Conservation (phyloP, 2,797 vertebrate genomes). For the Melanotaenia boesemani region DNA sequence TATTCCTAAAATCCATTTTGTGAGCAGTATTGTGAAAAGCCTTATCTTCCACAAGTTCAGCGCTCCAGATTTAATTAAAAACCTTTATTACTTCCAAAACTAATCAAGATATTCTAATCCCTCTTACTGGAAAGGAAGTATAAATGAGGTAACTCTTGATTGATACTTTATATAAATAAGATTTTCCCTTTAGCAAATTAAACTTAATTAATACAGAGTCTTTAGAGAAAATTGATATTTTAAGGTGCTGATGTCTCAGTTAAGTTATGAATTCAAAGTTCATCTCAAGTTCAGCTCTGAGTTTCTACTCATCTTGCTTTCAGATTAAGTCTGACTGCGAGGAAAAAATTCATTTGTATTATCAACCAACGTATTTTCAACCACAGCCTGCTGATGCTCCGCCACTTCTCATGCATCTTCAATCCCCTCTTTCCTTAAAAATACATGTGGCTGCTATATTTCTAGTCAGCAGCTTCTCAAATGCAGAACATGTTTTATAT, state of each 20-base stretch:
- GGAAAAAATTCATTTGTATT: conserved; percentile 5
- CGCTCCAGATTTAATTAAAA: conserved; percentile 34
- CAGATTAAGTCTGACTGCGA: background rate
- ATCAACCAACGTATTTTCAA: background rate
- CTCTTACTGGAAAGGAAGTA: conserved; percentile 30
- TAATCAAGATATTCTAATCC: conserved; percentile 14
- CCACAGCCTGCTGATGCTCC: background rate
- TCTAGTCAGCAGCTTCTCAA: conserved; percentile 15
- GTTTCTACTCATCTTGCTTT: conserved; percentile 22
- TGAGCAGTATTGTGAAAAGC: conserved; percentile 11
- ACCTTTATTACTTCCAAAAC: conserved; percentile 30
- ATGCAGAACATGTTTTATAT: conserved; percentile 37
- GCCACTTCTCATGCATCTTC: conserved; percentile 8
- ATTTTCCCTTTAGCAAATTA: conserved; percentile 34
- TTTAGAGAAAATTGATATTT: conserved; percentile 46
- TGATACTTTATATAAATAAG: conserved; percentile 32
- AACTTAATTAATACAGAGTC: conserved; percentile 45
- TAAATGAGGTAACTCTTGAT: conserved; percentile 34
- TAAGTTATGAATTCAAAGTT: conserved; percentile 31
- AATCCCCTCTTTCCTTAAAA: conserved; percentile 9
- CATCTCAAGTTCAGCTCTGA: background rate
- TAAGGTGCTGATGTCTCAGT: conserved; percentile 34
- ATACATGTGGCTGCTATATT: conserved; percentile 11
- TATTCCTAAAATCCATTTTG: conserved; percentile 27
- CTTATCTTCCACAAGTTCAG: background rate